phyloP scores from a whole-genome alignment of 2,113 vertebrate species.

The Nansenia antarctica region DNA sequence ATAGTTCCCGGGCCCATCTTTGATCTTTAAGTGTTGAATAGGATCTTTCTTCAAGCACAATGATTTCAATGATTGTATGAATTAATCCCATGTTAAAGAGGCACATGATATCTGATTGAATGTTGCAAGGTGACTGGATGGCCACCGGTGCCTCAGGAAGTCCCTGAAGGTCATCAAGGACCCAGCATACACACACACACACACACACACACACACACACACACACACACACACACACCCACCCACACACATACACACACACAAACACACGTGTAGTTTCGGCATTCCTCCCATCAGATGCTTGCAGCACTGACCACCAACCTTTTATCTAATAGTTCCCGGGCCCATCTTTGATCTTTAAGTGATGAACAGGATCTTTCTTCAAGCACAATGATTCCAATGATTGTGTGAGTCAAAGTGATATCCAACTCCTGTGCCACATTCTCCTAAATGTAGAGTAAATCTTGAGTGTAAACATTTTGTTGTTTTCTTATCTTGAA shows the following conservation, averaged over 20 bases:
- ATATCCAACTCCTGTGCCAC: no score
- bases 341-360: constrained; percentile 45
- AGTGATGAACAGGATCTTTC: constrained; percentile 57
- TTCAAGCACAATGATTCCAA: no score
- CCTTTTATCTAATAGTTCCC: constrained; percentile 63
- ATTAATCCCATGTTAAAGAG: constrained; percentile 43
- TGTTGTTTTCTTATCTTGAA: no score
- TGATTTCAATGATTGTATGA: constrained; percentile 25
- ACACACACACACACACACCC: constrained; percentile 18
- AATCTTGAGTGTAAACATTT: no score
- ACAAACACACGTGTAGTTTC: no score
- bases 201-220: no score
- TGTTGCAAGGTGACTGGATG: no score
- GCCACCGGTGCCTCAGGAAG: no score
- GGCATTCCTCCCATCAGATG: neutral
- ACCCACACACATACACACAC: neutral
- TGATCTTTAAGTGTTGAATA: constrained; percentile 49
- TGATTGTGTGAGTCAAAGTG: no score
- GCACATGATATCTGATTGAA: neutral
- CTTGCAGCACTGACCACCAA: constrained; percentile 47
- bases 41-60: constrained; percentile 52
- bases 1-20: constrained; percentile 53
- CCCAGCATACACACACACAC: no score
- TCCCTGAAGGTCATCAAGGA: no score
- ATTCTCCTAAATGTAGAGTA: no score